Evolutionary conservation across 2,888 invertebrate genomes (phyloP).

Genomic region (Clanis bilineata): DNA sequence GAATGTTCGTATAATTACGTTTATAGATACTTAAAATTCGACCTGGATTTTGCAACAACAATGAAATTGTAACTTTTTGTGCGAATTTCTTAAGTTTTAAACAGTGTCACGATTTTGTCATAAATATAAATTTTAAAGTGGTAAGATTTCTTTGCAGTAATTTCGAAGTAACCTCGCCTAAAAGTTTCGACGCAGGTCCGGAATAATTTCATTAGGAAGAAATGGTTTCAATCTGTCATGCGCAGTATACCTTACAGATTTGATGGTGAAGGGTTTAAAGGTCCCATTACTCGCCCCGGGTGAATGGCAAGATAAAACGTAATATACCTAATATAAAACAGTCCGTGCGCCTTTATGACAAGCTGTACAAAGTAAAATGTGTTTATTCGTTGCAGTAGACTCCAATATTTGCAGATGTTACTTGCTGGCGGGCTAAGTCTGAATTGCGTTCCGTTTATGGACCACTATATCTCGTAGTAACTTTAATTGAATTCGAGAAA

Average conservation of each 20-base stretch:
- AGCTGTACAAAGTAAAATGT: conserved; percentile 33
- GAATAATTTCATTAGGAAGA: not conserved
- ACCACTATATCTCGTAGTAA: conserved; percentile 3
- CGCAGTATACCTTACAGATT: conserved; percentile 31
- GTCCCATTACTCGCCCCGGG: conserved; percentile 35
- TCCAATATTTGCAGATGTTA: conserved; percentile 24
- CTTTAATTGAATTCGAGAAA: conserved; percentile 3
- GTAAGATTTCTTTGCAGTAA: not conserved
- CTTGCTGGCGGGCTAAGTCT: not conserved
- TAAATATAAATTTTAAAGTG: not conserved
- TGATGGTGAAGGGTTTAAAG: conserved; percentile 37
- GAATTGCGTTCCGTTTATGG: not conserved
- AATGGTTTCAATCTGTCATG: conserved; percentile 39
- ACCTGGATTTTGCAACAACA: not conserved
- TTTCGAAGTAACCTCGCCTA: not conserved
- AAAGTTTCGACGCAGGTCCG: not conserved
- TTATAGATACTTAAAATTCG: not conserved
- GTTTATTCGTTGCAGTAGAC: conserved; percentile 26
- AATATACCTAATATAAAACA: conserved; percentile 48
- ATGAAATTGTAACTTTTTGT: not conserved
- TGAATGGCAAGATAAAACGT: conserved; percentile 50
- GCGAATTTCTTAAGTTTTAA: not conserved
- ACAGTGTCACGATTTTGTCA: not conserved
- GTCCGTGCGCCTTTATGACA: conserved; percentile 51
- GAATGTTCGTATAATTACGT: not conserved